Base-by-base conservation (phyloP, 1,140 invertebrate species). In the Pygmarrhopalites habei region DNA sequence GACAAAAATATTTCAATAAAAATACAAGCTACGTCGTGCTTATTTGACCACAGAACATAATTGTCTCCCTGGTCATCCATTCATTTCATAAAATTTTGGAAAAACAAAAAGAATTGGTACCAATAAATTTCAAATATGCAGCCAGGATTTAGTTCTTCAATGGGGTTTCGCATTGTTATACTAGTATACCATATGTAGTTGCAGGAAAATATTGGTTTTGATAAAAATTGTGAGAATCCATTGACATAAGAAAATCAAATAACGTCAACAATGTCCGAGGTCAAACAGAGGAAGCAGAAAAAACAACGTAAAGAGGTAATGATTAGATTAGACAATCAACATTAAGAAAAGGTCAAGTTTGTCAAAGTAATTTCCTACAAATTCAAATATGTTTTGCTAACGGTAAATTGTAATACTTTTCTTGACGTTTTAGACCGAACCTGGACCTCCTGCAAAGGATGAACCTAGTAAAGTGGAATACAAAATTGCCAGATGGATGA, bases 241-340 rank as follows among this genome's bases (percentile, higher is more conserved):
- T 39, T 10, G 7, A 39, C 7, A 39, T 39, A 39, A 7, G 35
- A 39, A 7, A 17, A 39, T 17, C 10, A 39, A 39, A 39, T 39
- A 10, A 39, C 17, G 32, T 58, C 14, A 59, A 52, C 1, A 19
- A 62, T 55, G 57, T 30, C 65, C 25, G 60, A 63, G 19, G 35
- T 46, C 15, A 59, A 63, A 46, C 64, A 62, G 30, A 23, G 62
- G 17, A 67, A 67, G 52, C 58, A 23, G 81, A 82, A 82, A 76
- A 87, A 85, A n/a, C n/a, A n/a, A 71, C 84, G 85, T 64, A 86
- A 85, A 81, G 85, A 86, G 75, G 85, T 86, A 80, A 80, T 60
- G 46, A 29, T 65, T n/a, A 47, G 44, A 47, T 25, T 51, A 19
- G 30, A 0, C 28, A 14, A 5, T 25, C 23, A 43, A 14, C 4